Percentiles rank a stretch among this genome's conserved stretches.
These are phyloP conservation scores for Euglossa dilemma DNA, from an alignment of 1,140 invertebrate species.

Conservation along the genomic window DNA sequence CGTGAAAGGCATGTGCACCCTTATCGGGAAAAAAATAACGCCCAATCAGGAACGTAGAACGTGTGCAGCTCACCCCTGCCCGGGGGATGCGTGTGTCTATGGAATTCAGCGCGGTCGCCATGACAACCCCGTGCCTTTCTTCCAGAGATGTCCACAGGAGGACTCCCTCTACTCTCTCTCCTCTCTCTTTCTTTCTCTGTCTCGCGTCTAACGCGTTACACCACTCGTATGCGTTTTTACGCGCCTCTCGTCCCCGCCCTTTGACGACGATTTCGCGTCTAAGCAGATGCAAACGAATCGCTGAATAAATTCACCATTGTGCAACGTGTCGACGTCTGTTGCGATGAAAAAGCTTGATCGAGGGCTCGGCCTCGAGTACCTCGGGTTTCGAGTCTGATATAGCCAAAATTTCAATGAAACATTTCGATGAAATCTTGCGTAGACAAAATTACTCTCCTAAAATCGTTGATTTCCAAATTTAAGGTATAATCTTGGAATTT, in stretches of 20 bases:
- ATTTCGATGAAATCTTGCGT: no score
- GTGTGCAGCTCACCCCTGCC: conserved; percentile 71
- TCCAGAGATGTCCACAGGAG: conserved; percentile 69
- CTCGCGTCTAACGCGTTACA: conserved; percentile 47
- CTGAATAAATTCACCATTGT: conserved; percentile 21
- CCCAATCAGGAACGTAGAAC: conserved; percentile 78
- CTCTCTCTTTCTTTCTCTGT: conserved; percentile 55
- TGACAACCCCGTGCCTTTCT: conserved; percentile 78
- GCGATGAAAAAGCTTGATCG: not conserved
- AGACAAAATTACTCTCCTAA: no score
- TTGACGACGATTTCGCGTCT: conserved; percentile 43
- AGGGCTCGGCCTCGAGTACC: not conserved
- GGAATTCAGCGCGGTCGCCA: conserved; percentile 79
- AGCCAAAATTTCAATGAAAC: no score
- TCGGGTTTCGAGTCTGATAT: not conserved
- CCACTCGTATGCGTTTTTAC: conserved; percentile 39
- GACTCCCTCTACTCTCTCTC: conserved; percentile 27
- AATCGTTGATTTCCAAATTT: no score
- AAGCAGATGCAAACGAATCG: conserved; percentile 27
- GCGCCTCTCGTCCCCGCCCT: not conserved
- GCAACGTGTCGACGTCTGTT: not conserved
- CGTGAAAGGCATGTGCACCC: conserved; percentile 74
- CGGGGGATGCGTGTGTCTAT: conserved; percentile 71
- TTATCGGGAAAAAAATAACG: conserved; percentile 80
- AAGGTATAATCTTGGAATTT: no score